Evolutionary conservation across 2,113 vertebrate genomes (phyloP).

Genomic region (Rafetus swinhoei): DNA sequence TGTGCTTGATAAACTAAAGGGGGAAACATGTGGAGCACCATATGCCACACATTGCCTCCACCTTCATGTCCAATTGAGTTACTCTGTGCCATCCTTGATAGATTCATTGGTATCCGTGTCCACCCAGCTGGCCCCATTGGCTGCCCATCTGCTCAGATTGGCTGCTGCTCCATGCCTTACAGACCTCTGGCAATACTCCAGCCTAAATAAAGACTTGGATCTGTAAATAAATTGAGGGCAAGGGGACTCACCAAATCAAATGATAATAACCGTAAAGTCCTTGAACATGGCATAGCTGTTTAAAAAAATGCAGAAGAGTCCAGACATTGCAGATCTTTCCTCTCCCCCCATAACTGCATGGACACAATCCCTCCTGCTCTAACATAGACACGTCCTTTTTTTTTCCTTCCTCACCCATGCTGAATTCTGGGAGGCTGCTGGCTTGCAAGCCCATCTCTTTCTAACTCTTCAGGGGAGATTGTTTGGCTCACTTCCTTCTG

Average conservation of each 20-base stretch:
- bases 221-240: neutral
- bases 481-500: neutral
- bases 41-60: neutral
- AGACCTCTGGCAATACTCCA: neutral
- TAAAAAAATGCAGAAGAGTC: neutral
- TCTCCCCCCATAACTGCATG: neutral
- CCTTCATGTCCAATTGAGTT: fast-evolving
- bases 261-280: neutral
- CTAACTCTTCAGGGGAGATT: neutral
- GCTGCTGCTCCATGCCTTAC: neutral
- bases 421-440: neutral
- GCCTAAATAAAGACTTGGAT: neutral
- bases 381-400: neutral
- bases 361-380: neutral
- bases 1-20: neutral
- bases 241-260: neutral
- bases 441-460: neutral
- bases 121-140: neutral
- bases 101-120: neutral
- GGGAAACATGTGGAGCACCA: neutral
- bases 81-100: neutral
- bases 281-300: neutral
- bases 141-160: neutral
- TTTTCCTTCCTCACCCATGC: neutral
- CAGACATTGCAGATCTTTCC: neutral